Percentiles rank a stretch among this genome's conserved stretches.
phyloP scores from a whole-genome alignment of 1,140 invertebrate species.

The Drosophila pectinifera region DNA sequence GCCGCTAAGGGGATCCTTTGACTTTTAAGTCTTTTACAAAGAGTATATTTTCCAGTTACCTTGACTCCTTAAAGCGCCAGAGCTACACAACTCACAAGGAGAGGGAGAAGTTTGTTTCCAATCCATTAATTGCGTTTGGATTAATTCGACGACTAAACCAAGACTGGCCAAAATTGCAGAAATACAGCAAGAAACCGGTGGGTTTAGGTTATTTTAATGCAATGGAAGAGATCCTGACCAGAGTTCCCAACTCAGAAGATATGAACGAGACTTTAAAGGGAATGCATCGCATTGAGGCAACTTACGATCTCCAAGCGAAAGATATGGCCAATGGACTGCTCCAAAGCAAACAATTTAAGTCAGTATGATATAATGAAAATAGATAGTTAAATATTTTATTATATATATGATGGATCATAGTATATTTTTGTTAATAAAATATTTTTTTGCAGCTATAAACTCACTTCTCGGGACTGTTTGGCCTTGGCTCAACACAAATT shows the following conservation, averaged over 20 bases:
- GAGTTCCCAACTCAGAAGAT: slow-evolving; percentile 94
- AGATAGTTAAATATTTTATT: no score
- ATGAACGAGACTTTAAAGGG: slow-evolving; percentile 95
- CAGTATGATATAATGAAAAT: no score
- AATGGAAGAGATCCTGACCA: slow-evolving; percentile 88
- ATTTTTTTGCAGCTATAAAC: neutral
- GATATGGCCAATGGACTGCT: slow-evolving; percentile 94
- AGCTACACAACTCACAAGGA: slow-evolving; percentile 89
- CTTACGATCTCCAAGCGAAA: slow-evolving; percentile 94
- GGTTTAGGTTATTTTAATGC: slow-evolving; percentile 85
- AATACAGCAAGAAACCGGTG: slow-evolving; percentile 12
- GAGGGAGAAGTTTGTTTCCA: slow-evolving; percentile 84
- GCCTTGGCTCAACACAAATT: slow-evolving; percentile 22
- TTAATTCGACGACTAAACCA: slow-evolving; percentile 53
- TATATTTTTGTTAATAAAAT: no score
- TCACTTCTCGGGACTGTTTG: slow-evolving; percentile 18
- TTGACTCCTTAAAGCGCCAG: slow-evolving; percentile 84
- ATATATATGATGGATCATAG: no score
- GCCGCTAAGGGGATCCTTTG: neutral
- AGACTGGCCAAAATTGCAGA: slow-evolving; percentile 58
- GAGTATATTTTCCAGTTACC: slow-evolving; percentile 15
- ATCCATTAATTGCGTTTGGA: slow-evolving; percentile 63
- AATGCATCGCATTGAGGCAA: slow-evolving; percentile 96
- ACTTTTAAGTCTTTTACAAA: neutral
- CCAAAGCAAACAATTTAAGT: slow-evolving; percentile 92